phyloP scores from a whole-genome alignment of 2,888 invertebrate genomes.

The Dynastes hyllus region DNA sequence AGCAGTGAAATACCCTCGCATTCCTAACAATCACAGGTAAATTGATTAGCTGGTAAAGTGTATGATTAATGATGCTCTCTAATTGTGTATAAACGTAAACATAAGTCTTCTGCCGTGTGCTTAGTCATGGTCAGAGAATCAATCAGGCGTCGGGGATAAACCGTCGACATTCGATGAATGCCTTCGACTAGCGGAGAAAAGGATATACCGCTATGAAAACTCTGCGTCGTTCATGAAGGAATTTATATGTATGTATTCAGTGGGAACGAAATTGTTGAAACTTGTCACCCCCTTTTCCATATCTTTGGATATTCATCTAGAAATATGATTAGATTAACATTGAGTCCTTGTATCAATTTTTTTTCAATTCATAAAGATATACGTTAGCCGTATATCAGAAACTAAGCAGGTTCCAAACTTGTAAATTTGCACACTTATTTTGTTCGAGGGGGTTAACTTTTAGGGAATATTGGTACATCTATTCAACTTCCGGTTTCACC shows the following conservation, averaged over 20 bases:
- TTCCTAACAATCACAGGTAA: slow-evolving; percentile 49
- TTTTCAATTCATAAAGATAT: too few species aligned
- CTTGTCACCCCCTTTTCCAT: neutral
- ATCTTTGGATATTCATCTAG: too few species aligned
- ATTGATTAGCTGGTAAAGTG: slow-evolving; percentile 53
- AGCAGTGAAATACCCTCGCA: slow-evolving; percentile 42
- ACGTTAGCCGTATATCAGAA: too few species aligned
- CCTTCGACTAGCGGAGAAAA: slow-evolving; percentile 37
- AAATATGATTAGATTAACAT: too few species aligned
- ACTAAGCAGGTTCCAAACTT: too few species aligned
- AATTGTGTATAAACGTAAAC: slow-evolving; percentile 58
- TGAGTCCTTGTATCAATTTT: too few species aligned
- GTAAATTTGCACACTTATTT: too few species aligned
- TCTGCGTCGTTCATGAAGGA: slow-evolving; percentile 36
- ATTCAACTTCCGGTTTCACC: too few species aligned
- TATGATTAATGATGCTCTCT: slow-evolving; percentile 59
- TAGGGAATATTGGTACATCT: too few species aligned
- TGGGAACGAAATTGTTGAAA: slow-evolving; percentile 17
- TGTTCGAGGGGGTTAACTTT: too few species aligned
- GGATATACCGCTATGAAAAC: neutral
- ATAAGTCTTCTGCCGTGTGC: slow-evolving; percentile 52
- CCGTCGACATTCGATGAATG: slow-evolving; percentile 57
- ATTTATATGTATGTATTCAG: slow-evolving; percentile 52
- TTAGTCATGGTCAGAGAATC: slow-evolving; percentile 56
- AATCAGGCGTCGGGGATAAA: slow-evolving; percentile 55